Evolutionary conservation across 2,797 vertebrate species (phyloP).

Genomic region (Cichlasoma orientale): DNA sequence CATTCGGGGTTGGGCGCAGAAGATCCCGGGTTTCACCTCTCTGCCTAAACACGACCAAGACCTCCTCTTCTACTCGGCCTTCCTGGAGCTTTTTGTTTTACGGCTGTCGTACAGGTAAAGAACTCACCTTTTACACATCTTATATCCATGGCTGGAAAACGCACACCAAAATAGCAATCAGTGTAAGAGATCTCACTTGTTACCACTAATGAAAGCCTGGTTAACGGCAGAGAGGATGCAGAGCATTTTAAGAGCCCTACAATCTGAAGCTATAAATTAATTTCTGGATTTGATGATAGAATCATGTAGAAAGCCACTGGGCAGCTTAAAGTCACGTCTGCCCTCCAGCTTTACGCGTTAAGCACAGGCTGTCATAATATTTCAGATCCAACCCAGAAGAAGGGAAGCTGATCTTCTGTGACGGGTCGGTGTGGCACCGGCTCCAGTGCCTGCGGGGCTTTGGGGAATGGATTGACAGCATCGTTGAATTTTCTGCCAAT

Average conservation of each 20-base stretch:
- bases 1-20: slow-evolving; percentile 93
- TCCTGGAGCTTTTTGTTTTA: slow-evolving; percentile 96
- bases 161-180: not conserved
- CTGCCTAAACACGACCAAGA: slow-evolving; percentile 93
- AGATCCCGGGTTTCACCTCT: slow-evolving; percentile 90
- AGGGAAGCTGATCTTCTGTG: slow-evolving; percentile 96
- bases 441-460: slow-evolving; percentile 95
- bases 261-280: slow-evolving; percentile 30
- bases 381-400: slow-evolving; percentile 93
- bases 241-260: not conserved
- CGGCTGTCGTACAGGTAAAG: slow-evolving; percentile 92
- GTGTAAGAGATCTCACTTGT: not conserved
- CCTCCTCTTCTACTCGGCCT: slow-evolving; percentile 95
- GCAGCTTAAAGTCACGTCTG: not conserved
- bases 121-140: not conserved
- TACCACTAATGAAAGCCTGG: not conserved
- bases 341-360: not conserved
- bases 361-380: slow-evolving; percentile 9
- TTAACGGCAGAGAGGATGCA: not conserved
- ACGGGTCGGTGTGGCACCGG: slow-evolving; percentile 93
- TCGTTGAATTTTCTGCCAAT: slow-evolving; percentile 93
- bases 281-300: not conserved
- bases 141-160: not conserved
- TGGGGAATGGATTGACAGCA: slow-evolving; percentile 97
- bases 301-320: not conserved